Evolutionary conservation across 2,888 invertebrate genomes (phyloP).

Genomic region (Cerastis rubricosa): DNA sequence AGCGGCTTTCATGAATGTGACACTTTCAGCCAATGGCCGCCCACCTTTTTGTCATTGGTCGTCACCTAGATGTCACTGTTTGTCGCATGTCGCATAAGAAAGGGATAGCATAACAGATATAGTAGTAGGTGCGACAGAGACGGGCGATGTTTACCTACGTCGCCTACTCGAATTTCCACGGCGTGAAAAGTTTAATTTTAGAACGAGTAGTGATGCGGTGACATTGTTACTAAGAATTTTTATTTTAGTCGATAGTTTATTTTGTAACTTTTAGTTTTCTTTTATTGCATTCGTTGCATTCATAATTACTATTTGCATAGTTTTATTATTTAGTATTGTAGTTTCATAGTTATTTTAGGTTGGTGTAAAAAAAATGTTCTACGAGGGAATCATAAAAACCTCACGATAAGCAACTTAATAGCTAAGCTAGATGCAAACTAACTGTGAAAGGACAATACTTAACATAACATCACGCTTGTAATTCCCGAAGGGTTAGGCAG

Average conservation of each 20-base stretch:
- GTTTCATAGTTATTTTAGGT: not conserved
- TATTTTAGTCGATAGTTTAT: not conserved
- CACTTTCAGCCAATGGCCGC: constrained; percentile 79
- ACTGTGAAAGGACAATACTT: not conserved
- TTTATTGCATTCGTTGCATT: not conserved
- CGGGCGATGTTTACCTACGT: constrained; percentile 54
- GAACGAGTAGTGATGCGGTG: constrained; percentile 33
- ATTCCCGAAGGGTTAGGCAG: not conserved
- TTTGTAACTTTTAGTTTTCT: not conserved
- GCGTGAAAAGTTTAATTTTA: constrained; percentile 47
- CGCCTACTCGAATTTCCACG: constrained; percentile 55
- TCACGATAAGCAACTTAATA: no score
- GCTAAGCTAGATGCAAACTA: not conserved
- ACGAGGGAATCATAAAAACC: no score
- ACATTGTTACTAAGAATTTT: not conserved
- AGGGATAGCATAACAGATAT: constrained; percentile 63
- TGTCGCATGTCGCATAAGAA: constrained; percentile 79
- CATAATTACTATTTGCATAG: not conserved
- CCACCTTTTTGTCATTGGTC: constrained; percentile 77
- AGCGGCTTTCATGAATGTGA: constrained; percentile 65
- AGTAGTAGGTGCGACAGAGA: constrained; percentile 66
- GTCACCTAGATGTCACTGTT: constrained; percentile 82
- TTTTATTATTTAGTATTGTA: not conserved
- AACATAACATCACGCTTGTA: not conserved
- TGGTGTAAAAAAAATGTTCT: no score